phyloP scores from a whole-genome alignment of 2,888 invertebrate species.

The Lepeophtheirus nordmannii region DNA sequence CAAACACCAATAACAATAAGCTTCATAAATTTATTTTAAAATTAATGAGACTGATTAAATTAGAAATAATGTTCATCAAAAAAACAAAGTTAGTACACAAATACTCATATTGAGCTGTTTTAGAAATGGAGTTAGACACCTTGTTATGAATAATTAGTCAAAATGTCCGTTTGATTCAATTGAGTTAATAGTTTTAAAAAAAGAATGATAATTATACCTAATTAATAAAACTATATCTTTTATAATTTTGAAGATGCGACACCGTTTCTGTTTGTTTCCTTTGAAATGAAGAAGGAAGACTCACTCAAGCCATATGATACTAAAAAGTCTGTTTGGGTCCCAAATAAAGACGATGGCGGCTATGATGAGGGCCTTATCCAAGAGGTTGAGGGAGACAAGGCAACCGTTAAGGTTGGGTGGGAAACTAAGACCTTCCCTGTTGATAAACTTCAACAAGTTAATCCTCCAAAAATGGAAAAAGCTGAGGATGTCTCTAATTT shows the following conservation, averaged over 20 bases:
- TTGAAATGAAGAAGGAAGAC: slow-evolving; percentile 92
- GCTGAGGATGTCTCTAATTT: slow-evolving; percentile 96
- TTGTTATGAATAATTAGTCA: too few species aligned
- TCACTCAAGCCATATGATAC: slow-evolving; percentile 97
- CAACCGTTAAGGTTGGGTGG: slow-evolving; percentile 40
- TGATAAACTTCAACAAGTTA: slow-evolving; percentile 85
- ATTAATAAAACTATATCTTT: too few species aligned
- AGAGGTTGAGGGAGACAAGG: slow-evolving; percentile 94
- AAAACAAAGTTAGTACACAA: too few species aligned
- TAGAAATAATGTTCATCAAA: neutral
- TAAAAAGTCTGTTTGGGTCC: slow-evolving; percentile 99
- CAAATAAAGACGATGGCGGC: slow-evolving; percentile 96
- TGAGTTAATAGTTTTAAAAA: too few species aligned
- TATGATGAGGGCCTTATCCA: slow-evolving; percentile 55
- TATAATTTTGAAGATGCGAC: slow-evolving; percentile 51
- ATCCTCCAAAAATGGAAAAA: slow-evolving; percentile 98
- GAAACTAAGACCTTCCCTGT: slow-evolving; percentile 73
- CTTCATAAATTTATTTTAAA: neutral
- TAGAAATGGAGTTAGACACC: too few species aligned
- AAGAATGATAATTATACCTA: too few species aligned
- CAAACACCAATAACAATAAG: too few species aligned
- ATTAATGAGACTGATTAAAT: neutral
- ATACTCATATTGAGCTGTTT: too few species aligned
- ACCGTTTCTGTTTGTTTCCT: slow-evolving; percentile 82
- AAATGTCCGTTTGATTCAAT: too few species aligned